A percentile compares a stretch with the other conserved stretches of the same genome.
phyloP scores from a whole-genome alignment of 2,797 vertebrate genomes.

The Gobionotothen gibberifrons region DNA sequence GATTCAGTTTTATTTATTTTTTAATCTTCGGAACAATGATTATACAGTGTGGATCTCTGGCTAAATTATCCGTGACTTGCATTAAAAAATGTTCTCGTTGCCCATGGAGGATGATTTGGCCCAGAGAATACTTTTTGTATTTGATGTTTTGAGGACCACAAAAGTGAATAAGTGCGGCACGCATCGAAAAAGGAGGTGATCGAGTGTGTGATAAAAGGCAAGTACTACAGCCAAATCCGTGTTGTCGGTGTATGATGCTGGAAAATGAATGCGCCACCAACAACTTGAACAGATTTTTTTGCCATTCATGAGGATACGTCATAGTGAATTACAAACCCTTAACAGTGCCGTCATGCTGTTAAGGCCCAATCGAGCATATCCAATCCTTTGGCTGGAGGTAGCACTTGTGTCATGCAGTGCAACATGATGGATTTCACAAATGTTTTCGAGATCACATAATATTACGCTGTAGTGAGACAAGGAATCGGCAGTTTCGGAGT shows the following conservation, averaged over 20 bases:
- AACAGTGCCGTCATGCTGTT: constrained; percentile 67
- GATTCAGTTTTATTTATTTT: constrained; percentile 54
- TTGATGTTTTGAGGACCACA: constrained; percentile 53
- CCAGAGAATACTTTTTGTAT: constrained; percentile 48
- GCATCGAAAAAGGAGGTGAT: constrained; percentile 55
- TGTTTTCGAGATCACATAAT: constrained; percentile 59
- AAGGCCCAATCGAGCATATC: constrained; percentile 62
- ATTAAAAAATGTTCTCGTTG: constrained; percentile 50
- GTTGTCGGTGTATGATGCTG: constrained; percentile 29
- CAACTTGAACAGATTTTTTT: constrained; percentile 39
- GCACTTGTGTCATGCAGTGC: constrained; percentile 56
- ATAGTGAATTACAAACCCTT: constrained; percentile 64
- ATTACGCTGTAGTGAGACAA: constrained; percentile 55
- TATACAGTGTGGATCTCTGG: constrained; percentile 62
- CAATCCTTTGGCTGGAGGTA: constrained; percentile 69
- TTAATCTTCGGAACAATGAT: constrained; percentile 56
- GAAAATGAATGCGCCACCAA: constrained; percentile 42
- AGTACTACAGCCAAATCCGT: constrained; percentile 36
- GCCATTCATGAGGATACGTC: constrained; percentile 55
- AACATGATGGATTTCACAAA: constrained; percentile 73
- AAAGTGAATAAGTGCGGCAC: constrained; percentile 45
- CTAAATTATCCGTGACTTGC: constrained; percentile 75
- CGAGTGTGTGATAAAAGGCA: constrained; percentile 51
- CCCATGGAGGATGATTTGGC: constrained; percentile 18
- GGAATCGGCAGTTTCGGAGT: constrained; percentile 52